Evolutionary conservation across 2,888 invertebrate species (phyloP).

Genomic region (Arge pagana): DNA sequence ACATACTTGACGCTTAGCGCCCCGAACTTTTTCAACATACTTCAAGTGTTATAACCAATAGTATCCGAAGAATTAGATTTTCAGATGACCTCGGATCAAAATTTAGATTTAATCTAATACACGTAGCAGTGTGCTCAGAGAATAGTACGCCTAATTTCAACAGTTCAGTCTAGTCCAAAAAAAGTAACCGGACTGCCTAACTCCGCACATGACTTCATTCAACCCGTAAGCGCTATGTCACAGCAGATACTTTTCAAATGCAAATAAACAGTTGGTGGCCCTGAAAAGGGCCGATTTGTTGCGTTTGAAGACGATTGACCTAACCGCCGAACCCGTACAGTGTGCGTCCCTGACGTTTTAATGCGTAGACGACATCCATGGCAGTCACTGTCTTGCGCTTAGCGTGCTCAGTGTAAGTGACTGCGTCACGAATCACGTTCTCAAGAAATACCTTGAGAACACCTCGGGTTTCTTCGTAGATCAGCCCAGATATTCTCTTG

Average conservation of each 20-base stretch:
- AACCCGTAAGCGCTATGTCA: too few relatives aligned
- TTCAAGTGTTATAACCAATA: too few relatives aligned
- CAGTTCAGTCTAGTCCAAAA: background rate
- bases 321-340: constrained; percentile 80
- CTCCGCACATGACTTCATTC: background rate
- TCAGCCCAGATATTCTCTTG: constrained; percentile 69
- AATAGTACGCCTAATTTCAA: background rate
- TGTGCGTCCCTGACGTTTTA: constrained; percentile 81
- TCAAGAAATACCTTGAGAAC: constrained; percentile 81
- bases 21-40: too few relatives aligned
- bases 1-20: too few relatives aligned
- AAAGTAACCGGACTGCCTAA: background rate
- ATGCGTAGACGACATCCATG: constrained; percentile 87
- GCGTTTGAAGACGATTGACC: constrained; percentile 25
- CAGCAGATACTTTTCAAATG: background rate
- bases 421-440: constrained; percentile 83
- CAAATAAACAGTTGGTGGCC: constrained; percentile 15
- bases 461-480: constrained; percentile 78
- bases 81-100: too few relatives aligned
- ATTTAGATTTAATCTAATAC: too few relatives aligned
- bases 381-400: constrained; percentile 88
- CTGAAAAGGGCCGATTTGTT: constrained; percentile 37
- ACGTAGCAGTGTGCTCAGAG: too few relatives aligned
- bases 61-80: too few relatives aligned
- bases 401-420: constrained; percentile 85